Base-by-base conservation (phyloP, 2,797 vertebrate species). In the Pseudopleuronectes americanus region DNA sequence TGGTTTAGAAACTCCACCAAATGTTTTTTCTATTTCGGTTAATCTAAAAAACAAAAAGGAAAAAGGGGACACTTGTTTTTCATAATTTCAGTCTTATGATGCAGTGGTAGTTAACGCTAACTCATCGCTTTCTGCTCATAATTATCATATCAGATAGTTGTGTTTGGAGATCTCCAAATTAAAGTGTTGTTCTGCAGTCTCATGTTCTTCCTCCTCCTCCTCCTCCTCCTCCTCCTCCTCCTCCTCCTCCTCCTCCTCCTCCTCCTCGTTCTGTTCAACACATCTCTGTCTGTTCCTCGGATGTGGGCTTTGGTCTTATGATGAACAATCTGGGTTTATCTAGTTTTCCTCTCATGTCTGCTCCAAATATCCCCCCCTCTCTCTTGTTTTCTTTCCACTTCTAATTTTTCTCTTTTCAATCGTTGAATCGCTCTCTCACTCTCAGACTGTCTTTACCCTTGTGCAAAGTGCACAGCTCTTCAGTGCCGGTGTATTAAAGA, bases 261-360 rank as follows among this genome's bases (percentile, higher is more conserved):
- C 36, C 6, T 31, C 28, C 28, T 60, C 4, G 51, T 21, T 49
- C 64, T 55, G 52, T 8, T 80, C 58, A 59, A 58, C 76, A 75
- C 57, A 63, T 67, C 79, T 56, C 23, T 24, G 41, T 21, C 28
- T 22, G 31, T 53, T 61, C 36, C 31, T 77, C 57, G 74, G 65
- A 69, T 73, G 72, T 80, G 75, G 60, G 26, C 74, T 71, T 67
- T n/a, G 22, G 82, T 77, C 84, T 84, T 78, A 69, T 91, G 87
- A 89, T 71, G 45, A 80, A 82, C 61, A 83, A 70, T 69, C 48
- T 49, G n/a, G 22, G 24, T 54, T 74, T 76, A 68, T 57, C 9
- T 64, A 41, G 17, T 55, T 65, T 55, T 38, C 28, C 47, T 43
- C 31, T 70, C 22, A 47, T 48, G 12, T 31, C 16, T 33, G n/a